Conservation (phyloP, 2,888 invertebrate genomes). For the Orthosia cruda region DNA sequence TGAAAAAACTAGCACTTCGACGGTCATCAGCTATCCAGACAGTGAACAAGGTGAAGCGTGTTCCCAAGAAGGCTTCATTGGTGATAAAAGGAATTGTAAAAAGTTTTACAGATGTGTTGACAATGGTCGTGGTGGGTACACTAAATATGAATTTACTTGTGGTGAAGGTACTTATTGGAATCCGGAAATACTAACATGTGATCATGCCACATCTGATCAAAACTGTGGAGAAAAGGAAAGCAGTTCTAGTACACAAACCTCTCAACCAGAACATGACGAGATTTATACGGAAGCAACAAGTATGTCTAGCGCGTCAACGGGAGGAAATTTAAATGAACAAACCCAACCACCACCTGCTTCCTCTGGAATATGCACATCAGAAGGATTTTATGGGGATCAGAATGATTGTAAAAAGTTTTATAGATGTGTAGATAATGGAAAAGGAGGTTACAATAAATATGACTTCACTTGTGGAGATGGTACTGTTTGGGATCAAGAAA, state of each 20-base stretch:
- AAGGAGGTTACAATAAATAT: conserved; percentile 92
- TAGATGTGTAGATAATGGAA: conserved; percentile 93
- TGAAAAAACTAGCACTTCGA: conserved; percentile 44
- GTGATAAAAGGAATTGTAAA: conserved; percentile 93
- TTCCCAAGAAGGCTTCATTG: conserved; percentile 89
- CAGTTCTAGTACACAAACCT: conserved; percentile 58
- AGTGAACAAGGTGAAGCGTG: conserved; percentile 33
- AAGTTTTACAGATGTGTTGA: conserved; percentile 95
- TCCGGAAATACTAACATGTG: conserved; percentile 93
- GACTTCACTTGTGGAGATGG: conserved; percentile 94
- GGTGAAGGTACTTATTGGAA: conserved; percentile 96
- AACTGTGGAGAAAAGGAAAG: conserved; percentile 55
- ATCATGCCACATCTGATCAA: conserved; percentile 87
- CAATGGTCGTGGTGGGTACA: conserved; percentile 92
- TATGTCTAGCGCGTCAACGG: conserved; percentile 52
- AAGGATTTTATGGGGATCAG: conserved; percentile 94
- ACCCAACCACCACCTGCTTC: conserved; percentile 59
- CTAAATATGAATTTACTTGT: conserved; percentile 94
- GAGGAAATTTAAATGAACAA: conserved; percentile 42
- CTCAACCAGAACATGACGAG: conserved; percentile 62
- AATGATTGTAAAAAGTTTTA: conserved; percentile 94
- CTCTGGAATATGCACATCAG: conserved; percentile 86
- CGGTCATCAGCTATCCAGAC: conserved; percentile 27
- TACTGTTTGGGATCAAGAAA: conserved; percentile 93
- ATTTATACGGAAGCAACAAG: conserved; percentile 59